These are phyloP conservation scores for Pseudorectes ferrugineus DNA, from an alignment of 2,113 vertebrate species.

Conservation along the genomic window DNA sequence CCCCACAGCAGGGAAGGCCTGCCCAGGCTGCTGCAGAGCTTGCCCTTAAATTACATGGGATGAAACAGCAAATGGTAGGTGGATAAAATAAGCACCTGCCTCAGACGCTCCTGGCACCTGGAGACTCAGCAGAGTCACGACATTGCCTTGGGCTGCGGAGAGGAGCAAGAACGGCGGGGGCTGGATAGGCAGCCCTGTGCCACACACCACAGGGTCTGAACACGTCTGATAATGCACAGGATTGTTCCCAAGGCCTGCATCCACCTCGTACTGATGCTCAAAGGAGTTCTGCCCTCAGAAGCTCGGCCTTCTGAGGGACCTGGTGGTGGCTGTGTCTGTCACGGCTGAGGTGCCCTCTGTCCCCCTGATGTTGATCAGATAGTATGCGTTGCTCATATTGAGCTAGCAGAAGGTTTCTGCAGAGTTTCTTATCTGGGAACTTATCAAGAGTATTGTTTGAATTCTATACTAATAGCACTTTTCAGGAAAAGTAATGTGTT, in stretches of 20 bases:
- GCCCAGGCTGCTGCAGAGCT: neutral
- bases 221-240: accelerated
- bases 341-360: neutral
- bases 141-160: neutral
- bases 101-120: neutral
- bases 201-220: accelerated
- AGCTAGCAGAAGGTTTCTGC: neutral
- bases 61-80: neutral
- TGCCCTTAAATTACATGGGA: neutral
- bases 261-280: accelerated
- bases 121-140: neutral
- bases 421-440: neutral
- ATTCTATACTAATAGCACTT: neutral
- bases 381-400: neutral
- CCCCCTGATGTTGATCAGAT: neutral
- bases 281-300: neutral
- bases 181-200: accelerated
- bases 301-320: neutral
- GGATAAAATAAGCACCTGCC: neutral
- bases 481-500: neutral
- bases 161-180: neutral
- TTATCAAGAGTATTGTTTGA: neutral
- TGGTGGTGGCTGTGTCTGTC: neutral
- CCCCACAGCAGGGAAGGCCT: neutral
- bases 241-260: neutral